Percentiles rank a stretch among this genome's conserved stretches.
Conservation (phyloP, 2,888 invertebrate species). For the Melipona bicolor region DNA sequence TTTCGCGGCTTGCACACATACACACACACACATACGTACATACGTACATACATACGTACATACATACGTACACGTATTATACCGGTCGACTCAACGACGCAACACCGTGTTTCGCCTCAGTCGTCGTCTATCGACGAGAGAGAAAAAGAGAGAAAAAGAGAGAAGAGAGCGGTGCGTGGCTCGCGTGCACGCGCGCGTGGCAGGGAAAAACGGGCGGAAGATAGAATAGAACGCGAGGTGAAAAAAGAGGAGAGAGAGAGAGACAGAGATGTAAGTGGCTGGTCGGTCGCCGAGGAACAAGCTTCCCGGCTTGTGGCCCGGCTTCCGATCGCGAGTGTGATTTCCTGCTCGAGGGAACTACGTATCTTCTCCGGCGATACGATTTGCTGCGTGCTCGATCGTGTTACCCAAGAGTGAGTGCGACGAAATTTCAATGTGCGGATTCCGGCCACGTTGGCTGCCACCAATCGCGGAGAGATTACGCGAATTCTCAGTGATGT, state of each 20-base stretch:
- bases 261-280: constrained; percentile 44
- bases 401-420: neutral
- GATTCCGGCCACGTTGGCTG: neutral
- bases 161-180: constrained; percentile 3
- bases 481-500: neutral
- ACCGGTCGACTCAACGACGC: too few relatives aligned
- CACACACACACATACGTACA: too few relatives aligned
- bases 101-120: neutral
- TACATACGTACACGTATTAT: too few relatives aligned
- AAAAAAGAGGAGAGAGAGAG: constrained; percentile 30
- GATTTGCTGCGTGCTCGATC: neutral
- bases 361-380: neutral
- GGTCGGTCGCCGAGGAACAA: neutral
- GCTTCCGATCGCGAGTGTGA: constrained; percentile 8
- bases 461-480: neutral
- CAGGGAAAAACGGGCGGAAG: neutral
- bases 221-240: constrained; percentile 15
- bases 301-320: neutral
- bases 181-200: constrained; percentile 32
- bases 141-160: neutral
- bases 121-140: neutral
- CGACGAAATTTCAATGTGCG: neutral
- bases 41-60: too few relatives aligned
- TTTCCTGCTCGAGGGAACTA: neutral
- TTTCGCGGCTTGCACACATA: constrained; percentile 7